Percentiles rank a stretch among this genome's conserved stretches.
Evolutionary conservation across 1,140 invertebrate genomes (phyloP).

Genomic region (Drosophila kikkawai): DNA sequence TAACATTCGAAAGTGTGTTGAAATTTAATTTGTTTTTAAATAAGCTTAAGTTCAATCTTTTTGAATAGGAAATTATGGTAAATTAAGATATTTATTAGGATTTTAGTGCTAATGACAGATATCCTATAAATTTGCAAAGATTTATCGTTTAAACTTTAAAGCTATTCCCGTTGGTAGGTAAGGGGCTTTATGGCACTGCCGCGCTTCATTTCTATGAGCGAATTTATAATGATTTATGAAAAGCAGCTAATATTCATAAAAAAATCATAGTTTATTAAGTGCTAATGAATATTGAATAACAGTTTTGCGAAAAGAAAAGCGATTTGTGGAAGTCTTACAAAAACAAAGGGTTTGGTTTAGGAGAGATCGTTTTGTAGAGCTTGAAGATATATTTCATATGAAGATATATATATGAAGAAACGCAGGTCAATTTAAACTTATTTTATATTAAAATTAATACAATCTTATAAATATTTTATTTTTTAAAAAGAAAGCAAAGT

Average conservation of each 20-base stretch:
- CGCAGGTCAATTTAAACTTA: not conserved
- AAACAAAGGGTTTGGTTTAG: not conserved
- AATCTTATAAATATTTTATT: not conserved
- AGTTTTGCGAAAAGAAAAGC: not conserved
- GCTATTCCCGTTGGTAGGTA: conserved; percentile 3
- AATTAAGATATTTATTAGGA: conserved; percentile 1
- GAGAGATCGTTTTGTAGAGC: not conserved
- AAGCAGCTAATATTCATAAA: not conserved
- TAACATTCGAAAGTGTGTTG: not conserved
- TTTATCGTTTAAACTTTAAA: not conserved
- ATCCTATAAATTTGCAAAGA: conserved; percentile 9
- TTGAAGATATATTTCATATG: not conserved
- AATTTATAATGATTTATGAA: conserved; percentile 3
- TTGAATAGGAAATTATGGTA: not conserved
- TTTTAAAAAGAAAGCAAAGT: too few species aligned
- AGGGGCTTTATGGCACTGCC: not conserved
- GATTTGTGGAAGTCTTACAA: not conserved
- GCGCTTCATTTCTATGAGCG: not conserved
- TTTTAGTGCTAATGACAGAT: not conserved
- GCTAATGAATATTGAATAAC: conserved; percentile 13
- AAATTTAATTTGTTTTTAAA: not conserved
- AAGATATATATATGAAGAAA: too few species aligned
- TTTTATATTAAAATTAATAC: not conserved
- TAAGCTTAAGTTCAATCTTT: not conserved
- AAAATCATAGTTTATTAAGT: conserved; percentile 9